Base-by-base conservation (phyloP, 2,113 vertebrate species). In the Passer domesticus region DNA sequence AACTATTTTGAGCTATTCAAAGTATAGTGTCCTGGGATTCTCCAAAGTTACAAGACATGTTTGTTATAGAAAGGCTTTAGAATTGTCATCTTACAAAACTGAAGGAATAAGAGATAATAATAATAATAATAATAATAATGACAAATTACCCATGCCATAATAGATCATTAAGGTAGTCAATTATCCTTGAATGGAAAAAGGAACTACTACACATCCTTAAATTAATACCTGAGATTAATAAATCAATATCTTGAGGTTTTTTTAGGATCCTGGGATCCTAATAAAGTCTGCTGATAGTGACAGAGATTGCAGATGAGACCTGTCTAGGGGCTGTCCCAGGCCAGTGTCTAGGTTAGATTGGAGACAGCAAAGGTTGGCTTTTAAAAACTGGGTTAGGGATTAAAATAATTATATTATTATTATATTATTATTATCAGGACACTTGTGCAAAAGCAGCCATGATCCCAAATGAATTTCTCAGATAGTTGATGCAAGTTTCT, bases 361-460 rank as follows among this genome's bases (percentile, higher is more conserved):
- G 14, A 68, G 11, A 33, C 9, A n/a, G n/a, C n/a, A 74, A 24
- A 4, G 25, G 3, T 5, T 85, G n/a, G 1, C 4, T 74, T 12
- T 58, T 43, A 43, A 52, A 59, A 92, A 52, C 37, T 28, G 44
- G 78, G 22, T 27, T 24, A 58, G 8, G 4, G 12, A 74, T 49
- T 49, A 39, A 67, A n/a, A 52, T 37, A n/a, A 37, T 63, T 59
- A 13, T 16, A 18, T 20, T 15, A 18, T 20, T 15, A 41, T 41
- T 41, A 41, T 41, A 41, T 41, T 41, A 15, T 41, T 41, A 13
- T 41, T 41, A 41, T 15, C 15, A 8, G 24, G 25, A 20, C 47
- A 44, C 0, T 0, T 27, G 49, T 47, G 14, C 46, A 66, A 70
- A 70, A 37, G 19, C 23, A 68, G 41, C 18, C 23, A 19, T 6